Conservation (phyloP, 2,797 vertebrate genomes). For the Pyrocephalus nanus region DNA sequence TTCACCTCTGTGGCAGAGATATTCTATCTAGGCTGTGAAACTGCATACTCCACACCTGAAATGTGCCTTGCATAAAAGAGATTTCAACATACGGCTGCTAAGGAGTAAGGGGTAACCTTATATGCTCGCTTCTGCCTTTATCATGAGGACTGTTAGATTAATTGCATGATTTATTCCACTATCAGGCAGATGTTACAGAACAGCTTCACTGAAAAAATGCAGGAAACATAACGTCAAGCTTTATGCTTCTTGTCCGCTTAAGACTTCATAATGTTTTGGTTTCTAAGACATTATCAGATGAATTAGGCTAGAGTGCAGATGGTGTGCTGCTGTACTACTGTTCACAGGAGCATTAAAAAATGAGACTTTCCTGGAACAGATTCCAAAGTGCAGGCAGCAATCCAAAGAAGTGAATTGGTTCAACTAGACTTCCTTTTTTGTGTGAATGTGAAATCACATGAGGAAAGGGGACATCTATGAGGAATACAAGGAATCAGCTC, state of each 20-base stretch:
- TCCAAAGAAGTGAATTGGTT: not conserved
- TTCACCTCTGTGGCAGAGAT: not conserved
- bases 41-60: not conserved
- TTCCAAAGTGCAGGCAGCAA: not conserved
- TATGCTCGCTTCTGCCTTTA: not conserved
- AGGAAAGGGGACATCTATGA: not conserved
- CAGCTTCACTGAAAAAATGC: not conserved
- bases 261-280: not conserved
- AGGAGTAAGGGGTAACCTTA: not conserved
- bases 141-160: not conserved
- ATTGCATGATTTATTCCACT: not conserved
- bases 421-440: not conserved
- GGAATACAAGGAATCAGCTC: not conserved
- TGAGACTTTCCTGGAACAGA: not conserved
- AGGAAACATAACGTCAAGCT: not conserved
- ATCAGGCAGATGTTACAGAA: not conserved
- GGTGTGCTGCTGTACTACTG: not conserved
- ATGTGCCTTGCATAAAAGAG: not conserved
- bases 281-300: not conserved
- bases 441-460: not conserved
- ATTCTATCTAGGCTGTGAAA: not conserved
- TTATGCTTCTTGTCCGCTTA: not conserved
- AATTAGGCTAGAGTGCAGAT: not conserved
- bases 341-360: not conserved
- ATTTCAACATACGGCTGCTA: not conserved